Conservation (phyloP, 1,140 invertebrate species). For the Drosophila ercepeae region DNA sequence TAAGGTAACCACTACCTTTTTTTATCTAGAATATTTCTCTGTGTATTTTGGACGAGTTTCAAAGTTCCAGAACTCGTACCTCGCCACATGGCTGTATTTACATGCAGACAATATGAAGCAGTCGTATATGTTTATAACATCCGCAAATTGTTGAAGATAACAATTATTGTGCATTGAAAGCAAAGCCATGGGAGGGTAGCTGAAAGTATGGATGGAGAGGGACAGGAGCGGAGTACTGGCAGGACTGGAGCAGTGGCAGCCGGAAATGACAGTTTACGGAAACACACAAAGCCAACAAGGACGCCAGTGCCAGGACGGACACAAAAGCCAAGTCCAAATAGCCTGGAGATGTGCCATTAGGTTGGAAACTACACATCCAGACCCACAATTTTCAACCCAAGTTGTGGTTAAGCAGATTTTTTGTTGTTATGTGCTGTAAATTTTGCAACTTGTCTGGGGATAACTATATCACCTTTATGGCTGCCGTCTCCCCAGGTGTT, state of each 20-base stretch:
- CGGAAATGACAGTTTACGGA: conserved; percentile 80
- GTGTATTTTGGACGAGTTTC: conserved; percentile 4
- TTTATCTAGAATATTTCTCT: background rate
- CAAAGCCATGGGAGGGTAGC: conserved; percentile 26
- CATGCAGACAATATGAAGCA: conserved; percentile 80
- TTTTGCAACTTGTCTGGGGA: conserved; percentile 44
- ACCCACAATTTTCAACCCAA: conserved; percentile 21
- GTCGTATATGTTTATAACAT: conserved; percentile 81
- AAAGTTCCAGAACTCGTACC: conserved; percentile 24
- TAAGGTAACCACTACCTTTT: too few species aligned
- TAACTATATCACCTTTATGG: conserved; percentile 38
- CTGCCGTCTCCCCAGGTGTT: conserved; percentile 49
- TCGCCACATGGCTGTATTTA: conserved; percentile 70
- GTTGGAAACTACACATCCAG: conserved; percentile 55
- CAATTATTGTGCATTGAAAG: conserved; percentile 82
- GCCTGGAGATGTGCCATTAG: conserved; percentile 75
- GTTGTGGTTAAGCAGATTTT: conserved; percentile 56
- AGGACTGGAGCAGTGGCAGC: conserved; percentile 34
- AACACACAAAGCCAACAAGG: conserved; percentile 57
- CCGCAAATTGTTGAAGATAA: conserved; percentile 82
- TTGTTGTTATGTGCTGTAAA: conserved; percentile 50
- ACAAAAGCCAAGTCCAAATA: conserved; percentile 69
- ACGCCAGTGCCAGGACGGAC: conserved; percentile 27
- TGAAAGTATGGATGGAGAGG: background rate
- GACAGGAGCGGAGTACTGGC: background rate